These are phyloP conservation scores for Metacarcinus magister DNA, from an alignment of 2,888 invertebrate genomes.

Conservation along the genomic window DNA sequence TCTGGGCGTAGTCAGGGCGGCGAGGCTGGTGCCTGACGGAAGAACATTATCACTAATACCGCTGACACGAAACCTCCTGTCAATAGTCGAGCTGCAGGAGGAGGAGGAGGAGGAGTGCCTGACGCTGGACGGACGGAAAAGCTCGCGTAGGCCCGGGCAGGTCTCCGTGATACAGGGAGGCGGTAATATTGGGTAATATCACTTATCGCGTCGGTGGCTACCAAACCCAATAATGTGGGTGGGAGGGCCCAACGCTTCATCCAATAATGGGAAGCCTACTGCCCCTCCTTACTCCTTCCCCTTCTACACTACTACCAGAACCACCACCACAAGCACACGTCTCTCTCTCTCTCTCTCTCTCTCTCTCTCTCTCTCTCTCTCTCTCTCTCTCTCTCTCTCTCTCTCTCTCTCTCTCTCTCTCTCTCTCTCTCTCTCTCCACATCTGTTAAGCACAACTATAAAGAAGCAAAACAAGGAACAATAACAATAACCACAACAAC, in stretches of 20 bases:
- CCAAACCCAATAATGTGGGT: slow-evolving; percentile 81
- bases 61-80: neutral
- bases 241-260: slow-evolving; percentile 75
- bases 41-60: neutral
- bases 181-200: slow-evolving; percentile 81
- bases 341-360: slow-evolving; percentile 57
- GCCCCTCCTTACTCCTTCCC: slow-evolving; percentile 14
- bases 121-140: neutral
- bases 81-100: neutral
- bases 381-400: slow-evolving; percentile 61
- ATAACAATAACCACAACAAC: neutral
- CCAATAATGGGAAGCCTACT: slow-evolving; percentile 80
- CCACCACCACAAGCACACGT: neutral
- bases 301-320: neutral
- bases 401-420: slow-evolving; percentile 42
- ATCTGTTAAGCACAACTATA: neutral
- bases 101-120: neutral
- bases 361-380: slow-evolving; percentile 53
- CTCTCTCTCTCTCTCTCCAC: slow-evolving; percentile 60
- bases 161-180: slow-evolving; percentile 68
- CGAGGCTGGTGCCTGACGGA: neutral
- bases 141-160: slow-evolving; percentile 45
- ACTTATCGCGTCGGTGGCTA: slow-evolving; percentile 81
- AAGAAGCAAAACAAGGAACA: neutral
- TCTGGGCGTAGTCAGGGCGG: neutral